Evolutionary conservation across 2,797 vertebrate species (phyloP), one percentile per base, ranked within the genome.

Genomic region (Artibeus lituratus): DNA sequence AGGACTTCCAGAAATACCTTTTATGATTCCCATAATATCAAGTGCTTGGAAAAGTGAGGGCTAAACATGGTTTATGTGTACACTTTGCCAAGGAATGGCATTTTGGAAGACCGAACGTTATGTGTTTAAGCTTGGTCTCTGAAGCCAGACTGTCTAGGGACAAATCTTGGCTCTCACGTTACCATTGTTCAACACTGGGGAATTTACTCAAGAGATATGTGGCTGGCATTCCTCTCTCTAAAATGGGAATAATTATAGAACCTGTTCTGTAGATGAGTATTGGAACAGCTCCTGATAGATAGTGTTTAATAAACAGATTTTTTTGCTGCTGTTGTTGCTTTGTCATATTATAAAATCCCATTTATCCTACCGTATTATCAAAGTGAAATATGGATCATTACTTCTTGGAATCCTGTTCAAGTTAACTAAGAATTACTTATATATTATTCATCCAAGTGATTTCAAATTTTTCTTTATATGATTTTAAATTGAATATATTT

Each of bases 401-500:
- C 9, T 51, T 81, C 35, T 87, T 65, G 80, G 51, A 70, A 70
- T 74, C 16, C 21, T 87, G 11, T 37, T 47, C 73, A 90, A 62
- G 4, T 78, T 35, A 78, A 59, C 10, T 67, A 39, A 69, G 12
- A 76, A 9, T 62, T 69, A 39, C 55, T 86, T 91, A 55, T 10
- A 83, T 72, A 47, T 37, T 35, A 69, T 42, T 87, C 10, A 29
- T 87, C 5, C 2, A 76, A 83, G 19, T 70, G 18, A 70, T 87
- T 90, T 47, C 44, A 35, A 83, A 39, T 29, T 37, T 94, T 53
- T 78, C 21, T 19, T 57, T 37, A 24, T 92, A 42, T 82, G 32
- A 81, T 51, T 87, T 94, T 59, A 80, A 96, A 44, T 42, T 67
- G 16, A 72, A 81, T 87, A 37, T 81, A 37, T 62, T 90, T 80